phyloP scores from a whole-genome alignment of 2,113 vertebrate species.

The Erythrocebus patas region DNA sequence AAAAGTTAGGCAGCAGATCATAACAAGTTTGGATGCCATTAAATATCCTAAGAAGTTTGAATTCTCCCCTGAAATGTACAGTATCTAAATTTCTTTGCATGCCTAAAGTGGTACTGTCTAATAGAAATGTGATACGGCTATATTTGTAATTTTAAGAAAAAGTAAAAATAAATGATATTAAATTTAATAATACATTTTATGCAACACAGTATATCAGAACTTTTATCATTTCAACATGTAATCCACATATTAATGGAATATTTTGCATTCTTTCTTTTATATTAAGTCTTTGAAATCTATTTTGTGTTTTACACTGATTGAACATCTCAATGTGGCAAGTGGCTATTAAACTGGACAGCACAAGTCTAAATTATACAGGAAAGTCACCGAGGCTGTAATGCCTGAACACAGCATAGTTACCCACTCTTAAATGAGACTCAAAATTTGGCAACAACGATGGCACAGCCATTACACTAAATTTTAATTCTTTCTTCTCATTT shows the following conservation, averaged over 20 bases:
- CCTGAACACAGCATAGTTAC: background rate
- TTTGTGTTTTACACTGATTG: background rate
- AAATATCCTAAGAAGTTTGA: background rate
- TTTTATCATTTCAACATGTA: background rate
- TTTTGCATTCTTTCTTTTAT: background rate
- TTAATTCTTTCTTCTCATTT: background rate
- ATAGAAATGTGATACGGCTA: background rate
- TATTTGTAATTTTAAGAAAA: background rate
- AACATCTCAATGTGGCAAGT: background rate
- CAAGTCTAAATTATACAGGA: background rate
- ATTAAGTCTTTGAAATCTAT: background rate
- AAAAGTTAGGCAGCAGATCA: background rate
- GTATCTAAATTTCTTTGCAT: background rate
- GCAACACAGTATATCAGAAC: background rate
- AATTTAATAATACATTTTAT: background rate
- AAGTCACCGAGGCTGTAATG: background rate
- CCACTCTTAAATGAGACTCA: background rate
- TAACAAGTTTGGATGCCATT: background rate
- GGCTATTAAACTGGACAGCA: background rate
- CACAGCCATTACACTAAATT: background rate
- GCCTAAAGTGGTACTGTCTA: background rate
- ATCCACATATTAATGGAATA: background rate
- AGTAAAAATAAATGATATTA: background rate
- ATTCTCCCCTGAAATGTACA: background rate
- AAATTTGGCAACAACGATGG: background rate